These are phyloP conservation scores for Drosophila biarmipes DNA, from an alignment of 1,140 invertebrate genomes.

Conservation along the genomic window DNA sequence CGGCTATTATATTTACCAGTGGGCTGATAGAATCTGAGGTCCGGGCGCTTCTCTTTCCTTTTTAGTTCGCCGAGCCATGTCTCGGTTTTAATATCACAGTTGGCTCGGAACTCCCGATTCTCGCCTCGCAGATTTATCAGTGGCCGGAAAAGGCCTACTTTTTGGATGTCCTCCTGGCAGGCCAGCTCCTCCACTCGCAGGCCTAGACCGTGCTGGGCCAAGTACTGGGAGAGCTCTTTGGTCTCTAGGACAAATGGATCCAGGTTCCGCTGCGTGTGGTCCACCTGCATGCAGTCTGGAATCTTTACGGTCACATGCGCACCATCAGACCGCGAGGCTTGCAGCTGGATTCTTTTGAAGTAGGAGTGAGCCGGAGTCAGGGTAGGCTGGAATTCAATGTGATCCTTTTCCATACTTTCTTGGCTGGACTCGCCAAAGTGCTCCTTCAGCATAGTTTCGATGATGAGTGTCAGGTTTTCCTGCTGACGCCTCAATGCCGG, in stretches of 20 bases:
- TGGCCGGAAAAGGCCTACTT: constrained; percentile 55
- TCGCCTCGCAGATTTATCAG: neutral
- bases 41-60: constrained; percentile 35
- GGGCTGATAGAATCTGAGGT: constrained; percentile 42
- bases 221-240: constrained; percentile 21
- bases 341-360: constrained; percentile 64
- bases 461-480: constrained; percentile 55
- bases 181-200: constrained; percentile 45
- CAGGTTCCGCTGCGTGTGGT: constrained; percentile 63
- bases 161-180: constrained; percentile 37
- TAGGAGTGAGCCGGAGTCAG: constrained; percentile 73
- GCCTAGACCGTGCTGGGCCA: constrained; percentile 18
- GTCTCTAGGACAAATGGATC: constrained; percentile 59
- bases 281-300: constrained; percentile 61
- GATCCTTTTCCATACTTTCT: constrained; percentile 18
- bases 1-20: constrained; percentile 24
- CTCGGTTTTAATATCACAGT: constrained; percentile 42
- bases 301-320: constrained; percentile 39
- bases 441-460: constrained; percentile 54
- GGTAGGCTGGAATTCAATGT: constrained; percentile 69
- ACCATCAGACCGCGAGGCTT: constrained; percentile 18
- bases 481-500: constrained; percentile 48
- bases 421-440: constrained; percentile 46
- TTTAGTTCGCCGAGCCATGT: constrained; percentile 45
- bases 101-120: constrained; percentile 42